Base-by-base conservation (phyloP, 2,113 vertebrate genomes). In the Aegotheles bennettii region DNA sequence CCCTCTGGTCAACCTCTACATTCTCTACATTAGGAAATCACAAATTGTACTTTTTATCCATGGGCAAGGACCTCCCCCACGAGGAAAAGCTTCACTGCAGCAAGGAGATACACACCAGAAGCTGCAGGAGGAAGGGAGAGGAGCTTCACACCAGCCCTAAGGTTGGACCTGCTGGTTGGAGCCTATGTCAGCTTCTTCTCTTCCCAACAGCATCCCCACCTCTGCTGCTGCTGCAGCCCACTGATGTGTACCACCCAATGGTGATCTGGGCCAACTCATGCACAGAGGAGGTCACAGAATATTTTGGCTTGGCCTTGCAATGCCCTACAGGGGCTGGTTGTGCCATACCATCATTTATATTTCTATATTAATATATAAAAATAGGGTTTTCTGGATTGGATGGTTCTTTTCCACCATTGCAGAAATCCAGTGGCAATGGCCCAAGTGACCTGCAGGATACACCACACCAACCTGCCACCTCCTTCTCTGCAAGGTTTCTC, bases 121-220 rank as follows among this genome's bases (percentile, higher is more conserved):
- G 75, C 33, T 56, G 65, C 24, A 23, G 1, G 10, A 63, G 60
- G 70, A 35, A 43, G 15, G 60, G 26, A 74, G 47, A 76, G 53
- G 48, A 75, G 3, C 36, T 33, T 42, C 4, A 8, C 12, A 5
- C 9, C 36, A n/a, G 11, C 16, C 26, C 2, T 16, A 51, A 65
- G 4, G 10, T 25, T 28, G 23, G 23, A 9, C 4, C 2, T 3
- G 6, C 6, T 35, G 63, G 33, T 0, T 67, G 64, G 36, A 50
- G 23, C 0, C 4, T 35, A 18, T 3, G 6, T 11, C 10, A 31
- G 40, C 20, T 14, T 51, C 70, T 57, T 70, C 29, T 16, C 54
- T 43, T 11, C 45, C 15, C 51, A 61, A 25, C 50, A 23, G 7
- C 31, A 75, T 2, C 33, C 71, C 19, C 53, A 50, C 6, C 21